Conservation (phyloP, 1,140 invertebrate species). For the Drosophila punjabiensis region DNA sequence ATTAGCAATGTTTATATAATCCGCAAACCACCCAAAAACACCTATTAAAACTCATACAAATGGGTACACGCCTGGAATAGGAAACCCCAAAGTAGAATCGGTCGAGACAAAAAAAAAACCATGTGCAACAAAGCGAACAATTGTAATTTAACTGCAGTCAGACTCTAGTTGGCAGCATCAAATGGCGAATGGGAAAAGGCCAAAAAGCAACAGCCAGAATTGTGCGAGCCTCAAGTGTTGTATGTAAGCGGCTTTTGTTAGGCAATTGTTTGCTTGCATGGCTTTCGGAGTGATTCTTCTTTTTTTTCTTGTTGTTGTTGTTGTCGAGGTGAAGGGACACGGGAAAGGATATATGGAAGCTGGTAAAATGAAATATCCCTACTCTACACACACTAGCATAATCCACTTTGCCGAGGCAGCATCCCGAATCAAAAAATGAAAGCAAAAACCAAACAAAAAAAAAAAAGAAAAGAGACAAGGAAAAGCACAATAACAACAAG, state of each 20-base stretch:
- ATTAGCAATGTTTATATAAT: neutral
- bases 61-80: conserved; percentile 15
- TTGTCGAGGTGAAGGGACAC: neutral
- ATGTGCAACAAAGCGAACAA: conserved; percentile 80
- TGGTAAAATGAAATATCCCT: conserved; percentile 69
- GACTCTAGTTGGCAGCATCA: conserved; percentile 75
- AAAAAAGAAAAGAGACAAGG: conserved; percentile 4
- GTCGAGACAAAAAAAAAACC: conserved; percentile 56
- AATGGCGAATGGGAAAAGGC: conserved; percentile 17
- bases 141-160: conserved; percentile 84
- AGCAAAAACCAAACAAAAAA: neutral
- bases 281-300: conserved; percentile 1
- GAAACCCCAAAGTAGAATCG: conserved; percentile 19
- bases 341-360: conserved; percentile 35
- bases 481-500: conserved; percentile 45
- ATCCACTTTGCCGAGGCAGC: conserved; percentile 66
- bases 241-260: conserved; percentile 82
- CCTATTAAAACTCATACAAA: neutral
- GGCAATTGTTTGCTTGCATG: conserved; percentile 71
- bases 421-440: conserved; percentile 32
- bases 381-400: conserved; percentile 50
- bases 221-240: conserved; percentile 79
- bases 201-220: conserved; percentile 49
- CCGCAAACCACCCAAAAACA: neutral
- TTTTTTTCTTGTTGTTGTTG: neutral